Conservation (phyloP, 2,113 vertebrate genomes). For the Salvelinus namaycush region DNA sequence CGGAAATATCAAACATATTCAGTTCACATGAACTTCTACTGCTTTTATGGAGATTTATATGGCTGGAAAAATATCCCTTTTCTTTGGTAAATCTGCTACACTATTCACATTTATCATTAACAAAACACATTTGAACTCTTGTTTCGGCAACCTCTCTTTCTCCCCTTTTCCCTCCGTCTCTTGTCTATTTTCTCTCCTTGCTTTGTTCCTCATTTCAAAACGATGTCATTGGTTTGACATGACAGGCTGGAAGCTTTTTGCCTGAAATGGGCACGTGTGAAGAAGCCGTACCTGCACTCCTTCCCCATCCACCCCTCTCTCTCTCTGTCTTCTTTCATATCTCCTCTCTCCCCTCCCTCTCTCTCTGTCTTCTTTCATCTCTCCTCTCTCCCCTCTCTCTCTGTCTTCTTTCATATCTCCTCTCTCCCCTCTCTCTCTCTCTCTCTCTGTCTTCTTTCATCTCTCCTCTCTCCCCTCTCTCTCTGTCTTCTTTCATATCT, state of each 20-base stretch:
- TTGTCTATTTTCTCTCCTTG: slow-evolving; percentile 42
- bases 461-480: too few species aligned
- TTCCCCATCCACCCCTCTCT: slow-evolving; percentile 63
- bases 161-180: not conserved
- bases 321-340: slow-evolving; percentile 21
- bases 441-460: too few species aligned
- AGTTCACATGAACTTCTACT: not conserved
- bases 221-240: slow-evolving; percentile 49
- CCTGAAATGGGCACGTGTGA: slow-evolving; percentile 50
- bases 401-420: too few species aligned
- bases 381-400: slow-evolving; percentile 22
- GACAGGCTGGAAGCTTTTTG: slow-evolving; percentile 49
- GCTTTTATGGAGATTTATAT: not conserved
- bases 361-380: slow-evolving; percentile 21
- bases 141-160: slow-evolving; percentile 18
- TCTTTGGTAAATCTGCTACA: not conserved
- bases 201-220: slow-evolving; percentile 55
- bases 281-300: slow-evolving; percentile 34
- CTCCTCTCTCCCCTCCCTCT: slow-evolving; percentile 59
- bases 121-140: slow-evolving; percentile 46
- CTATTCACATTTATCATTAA: slow-evolving; percentile 48
- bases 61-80: not conserved
- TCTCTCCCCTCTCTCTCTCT: slow-evolving; percentile 43
- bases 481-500: too few species aligned
- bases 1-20: slow-evolving; percentile 1